Conservation (phyloP, 1,140 invertebrate species). For the Drosophila santomea region DNA sequence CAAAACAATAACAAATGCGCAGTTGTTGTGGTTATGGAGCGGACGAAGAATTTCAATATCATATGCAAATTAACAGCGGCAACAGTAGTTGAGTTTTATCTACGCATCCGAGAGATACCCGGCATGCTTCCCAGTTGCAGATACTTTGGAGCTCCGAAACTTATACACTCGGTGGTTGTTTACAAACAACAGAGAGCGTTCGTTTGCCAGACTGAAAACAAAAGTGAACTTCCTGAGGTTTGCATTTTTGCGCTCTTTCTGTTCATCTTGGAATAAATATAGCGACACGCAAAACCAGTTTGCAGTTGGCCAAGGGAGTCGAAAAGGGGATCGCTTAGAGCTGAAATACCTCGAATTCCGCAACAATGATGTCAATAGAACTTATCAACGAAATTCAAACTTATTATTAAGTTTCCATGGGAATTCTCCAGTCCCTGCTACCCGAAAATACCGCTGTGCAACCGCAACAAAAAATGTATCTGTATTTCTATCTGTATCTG, state of each 20-base stretch:
- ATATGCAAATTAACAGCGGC: constrained; percentile 56
- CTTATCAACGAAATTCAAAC: constrained; percentile 24
- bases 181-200: constrained; percentile 62
- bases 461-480: constrained; percentile 18
- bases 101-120: constrained; percentile 43
- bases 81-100: constrained; percentile 31
- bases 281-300: constrained; percentile 54
- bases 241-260: constrained; percentile 29
- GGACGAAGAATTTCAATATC: constrained; percentile 61
- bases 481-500: constrained; percentile 20
- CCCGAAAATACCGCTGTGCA: background rate
- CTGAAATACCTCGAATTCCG: constrained; percentile 1
- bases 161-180: constrained; percentile 39
- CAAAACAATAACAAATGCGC: constrained; percentile 29
- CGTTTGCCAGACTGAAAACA: constrained; percentile 42
- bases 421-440: background rate
- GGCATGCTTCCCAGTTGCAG: background rate
- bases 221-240: constrained; percentile 68
- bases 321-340: background rate
- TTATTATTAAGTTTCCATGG: constrained; percentile 27
- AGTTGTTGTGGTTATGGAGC: constrained; percentile 50
- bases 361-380: constrained; percentile 18
- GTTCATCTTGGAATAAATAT: constrained; percentile 33
- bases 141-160: constrained; percentile 5
- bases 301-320: constrained; percentile 15